phyloP scores from a whole-genome alignment of 2,888 invertebrate species.

The Minunthozetes semirufus region DNA sequence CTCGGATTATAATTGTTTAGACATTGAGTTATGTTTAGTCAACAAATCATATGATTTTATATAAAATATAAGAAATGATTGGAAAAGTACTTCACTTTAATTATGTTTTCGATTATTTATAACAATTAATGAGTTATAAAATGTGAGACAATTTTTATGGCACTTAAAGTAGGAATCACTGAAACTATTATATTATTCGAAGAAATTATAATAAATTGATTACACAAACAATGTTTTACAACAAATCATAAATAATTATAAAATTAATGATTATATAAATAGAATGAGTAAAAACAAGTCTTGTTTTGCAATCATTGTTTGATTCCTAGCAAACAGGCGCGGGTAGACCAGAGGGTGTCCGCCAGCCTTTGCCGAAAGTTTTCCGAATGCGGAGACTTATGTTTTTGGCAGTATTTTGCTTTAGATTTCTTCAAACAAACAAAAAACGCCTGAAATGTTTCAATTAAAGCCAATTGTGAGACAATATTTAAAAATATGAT shows the following conservation, averaged over 20 bases:
- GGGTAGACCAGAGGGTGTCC: slow-evolving; percentile 39
- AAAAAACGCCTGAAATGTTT: slow-evolving; percentile 40
- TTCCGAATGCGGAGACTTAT: slow-evolving; percentile 32
- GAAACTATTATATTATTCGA: neutral
- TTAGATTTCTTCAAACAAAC: slow-evolving; percentile 38
- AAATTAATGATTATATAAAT: too few species aligned
- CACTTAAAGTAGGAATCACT: neutral
- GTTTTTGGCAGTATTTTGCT: slow-evolving; percentile 37
- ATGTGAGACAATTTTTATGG: neutral
- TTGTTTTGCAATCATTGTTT: neutral
- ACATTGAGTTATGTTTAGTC: too few species aligned
- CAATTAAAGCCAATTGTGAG: neutral
- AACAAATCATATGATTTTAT: too few species aligned
- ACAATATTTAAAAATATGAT: neutral
- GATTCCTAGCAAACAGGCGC: slow-evolving; percentile 39
- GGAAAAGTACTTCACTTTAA: neutral
- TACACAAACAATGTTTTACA: neutral
- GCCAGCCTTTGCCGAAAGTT: slow-evolving; percentile 39
- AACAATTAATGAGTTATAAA: neutral
- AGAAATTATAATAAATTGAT: neutral
- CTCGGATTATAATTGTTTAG: too few species aligned
- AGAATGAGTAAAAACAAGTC: neutral
- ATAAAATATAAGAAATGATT: neutral
- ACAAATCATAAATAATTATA: neutral
- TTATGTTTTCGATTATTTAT: neutral